Evolutionary conservation across 2,797 vertebrate genomes (phyloP), one percentile per base, ranked within the genome.

Genomic region (Clarias laeviceps): DNA sequence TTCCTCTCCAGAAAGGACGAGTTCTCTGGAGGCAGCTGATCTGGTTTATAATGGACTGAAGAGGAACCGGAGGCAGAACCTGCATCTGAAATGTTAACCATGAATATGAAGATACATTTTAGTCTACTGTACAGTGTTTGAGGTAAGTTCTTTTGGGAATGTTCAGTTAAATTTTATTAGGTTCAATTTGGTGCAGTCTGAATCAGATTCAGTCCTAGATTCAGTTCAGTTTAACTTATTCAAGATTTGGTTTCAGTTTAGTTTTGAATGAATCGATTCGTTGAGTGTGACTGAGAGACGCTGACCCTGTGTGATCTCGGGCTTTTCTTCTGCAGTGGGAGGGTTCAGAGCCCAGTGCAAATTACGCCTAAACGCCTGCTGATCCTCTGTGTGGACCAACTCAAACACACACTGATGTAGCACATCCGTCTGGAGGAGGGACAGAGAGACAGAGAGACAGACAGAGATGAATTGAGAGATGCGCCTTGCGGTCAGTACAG

Each of bases 361-460:
- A 91, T 96, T 96, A 54, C 91, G 93, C 76, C 93, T 93, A 87
- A 97, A 95, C 80, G 95, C 95, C 45, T 94, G 93, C 87, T 96
- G 95, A 90, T 97, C 95, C 84, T 97, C 96, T 0, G 93, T 94
- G 69, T 97, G 96, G 86, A 97, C 95, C 86, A 97, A 93, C 80
- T 96, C 95, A 4, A 95, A 96, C 76, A 96, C 88, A 0, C 95
- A 96, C 93, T 96, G 96, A 90, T 97, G 95, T 93, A 96, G 93
- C 54, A 97, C 95, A 54, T 97, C 96, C 0, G 96, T 96, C 96
- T 97, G 84, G 59, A 45, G 56, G 50, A 70, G 15, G 37, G 12
- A 74, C 14, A 82, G 15, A 85, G 22, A 85, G 40, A 59, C 86
- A 83, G 61, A 86, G 79, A 85, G 2, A 56, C 27, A 56, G 45